These are phyloP conservation scores for Rousettus leschenaultii DNA, from an alignment of 2,113 vertebrate genomes.

Conservation along the genomic window DNA sequence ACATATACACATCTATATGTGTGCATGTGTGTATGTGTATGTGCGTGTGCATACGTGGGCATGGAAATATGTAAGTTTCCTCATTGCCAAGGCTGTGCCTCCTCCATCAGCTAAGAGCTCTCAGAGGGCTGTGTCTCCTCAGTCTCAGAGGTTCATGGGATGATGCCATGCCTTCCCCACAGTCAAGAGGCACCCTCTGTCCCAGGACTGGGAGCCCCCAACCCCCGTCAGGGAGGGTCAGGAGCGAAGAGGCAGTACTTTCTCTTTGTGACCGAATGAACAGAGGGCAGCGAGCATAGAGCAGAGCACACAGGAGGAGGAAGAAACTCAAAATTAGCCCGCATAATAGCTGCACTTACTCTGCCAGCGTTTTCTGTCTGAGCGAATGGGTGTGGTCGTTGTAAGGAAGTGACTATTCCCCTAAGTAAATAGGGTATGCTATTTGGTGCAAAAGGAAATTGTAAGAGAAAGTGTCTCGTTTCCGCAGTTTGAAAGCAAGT, in stretches of 20 bases:
- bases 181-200: not conserved
- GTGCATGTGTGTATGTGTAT: rapidly evolving
- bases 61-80: not conserved
- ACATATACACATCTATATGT: not conserved
- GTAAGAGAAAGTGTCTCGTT: constrained; percentile 76
- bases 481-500: constrained; percentile 77
- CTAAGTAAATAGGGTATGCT: constrained; percentile 32
- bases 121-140: not conserved
- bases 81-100: not conserved
- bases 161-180: not conserved
- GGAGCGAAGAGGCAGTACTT: not conserved
- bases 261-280: not conserved
- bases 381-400: constrained; percentile 56
- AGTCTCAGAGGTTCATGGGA: not conserved
- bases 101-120: not conserved
- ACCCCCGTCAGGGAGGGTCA: not conserved
- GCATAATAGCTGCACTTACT: constrained; percentile 15
- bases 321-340: not conserved
- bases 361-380: constrained; percentile 18
- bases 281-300: not conserved
- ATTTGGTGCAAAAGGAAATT: constrained; percentile 68
- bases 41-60: rapidly evolving
- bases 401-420: not conserved
- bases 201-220: not conserved
- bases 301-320: not conserved